A percentile compares a stretch with the other conserved stretches of the same genome.
Conservation (phyloP, 2,888 invertebrate genomes). For the Prenolepis imparis region DNA sequence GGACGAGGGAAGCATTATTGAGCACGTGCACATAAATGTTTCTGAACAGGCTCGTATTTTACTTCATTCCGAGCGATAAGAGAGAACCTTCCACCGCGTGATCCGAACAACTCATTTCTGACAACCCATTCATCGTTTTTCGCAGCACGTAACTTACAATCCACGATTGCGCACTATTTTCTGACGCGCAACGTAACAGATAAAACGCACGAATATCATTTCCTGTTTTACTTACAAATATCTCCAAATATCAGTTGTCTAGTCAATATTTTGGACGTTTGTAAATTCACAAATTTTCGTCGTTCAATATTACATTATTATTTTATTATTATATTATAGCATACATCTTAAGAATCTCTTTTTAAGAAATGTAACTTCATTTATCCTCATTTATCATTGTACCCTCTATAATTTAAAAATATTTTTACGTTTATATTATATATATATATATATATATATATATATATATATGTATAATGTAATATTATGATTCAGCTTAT, state of each 20-base stretch:
- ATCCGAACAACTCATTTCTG: slow-evolving; percentile 57
- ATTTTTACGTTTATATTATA: neutral
- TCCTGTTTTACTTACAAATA: neutral
- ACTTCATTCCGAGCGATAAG: slow-evolving; percentile 55
- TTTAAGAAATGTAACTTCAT: no score
- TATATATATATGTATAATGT: neutral
- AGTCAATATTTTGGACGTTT: neutral
- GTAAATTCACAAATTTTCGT: neutral
- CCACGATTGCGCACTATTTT: slow-evolving; percentile 39
- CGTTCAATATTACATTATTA: neutral
- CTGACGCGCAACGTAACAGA: slow-evolving; percentile 29
- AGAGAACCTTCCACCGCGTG: slow-evolving; percentile 47
- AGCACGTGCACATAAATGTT: slow-evolving; percentile 57
- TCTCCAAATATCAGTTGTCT: neutral
- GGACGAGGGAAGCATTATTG: slow-evolving; percentile 50
- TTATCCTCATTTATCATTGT: no score
- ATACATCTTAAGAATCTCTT: neutral
- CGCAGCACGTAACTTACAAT: slow-evolving; percentile 46
- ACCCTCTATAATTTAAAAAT: neutral
- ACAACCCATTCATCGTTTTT: slow-evolving; percentile 58
- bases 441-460: neutral
- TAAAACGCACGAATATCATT: slow-evolving; percentile 26
- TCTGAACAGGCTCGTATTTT: slow-evolving; percentile 57
- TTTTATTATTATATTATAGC: neutral
- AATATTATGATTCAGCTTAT: neutral